Base-by-base conservation (phyloP, 1,140 invertebrate species). In the Drosophila tristis region DNA sequence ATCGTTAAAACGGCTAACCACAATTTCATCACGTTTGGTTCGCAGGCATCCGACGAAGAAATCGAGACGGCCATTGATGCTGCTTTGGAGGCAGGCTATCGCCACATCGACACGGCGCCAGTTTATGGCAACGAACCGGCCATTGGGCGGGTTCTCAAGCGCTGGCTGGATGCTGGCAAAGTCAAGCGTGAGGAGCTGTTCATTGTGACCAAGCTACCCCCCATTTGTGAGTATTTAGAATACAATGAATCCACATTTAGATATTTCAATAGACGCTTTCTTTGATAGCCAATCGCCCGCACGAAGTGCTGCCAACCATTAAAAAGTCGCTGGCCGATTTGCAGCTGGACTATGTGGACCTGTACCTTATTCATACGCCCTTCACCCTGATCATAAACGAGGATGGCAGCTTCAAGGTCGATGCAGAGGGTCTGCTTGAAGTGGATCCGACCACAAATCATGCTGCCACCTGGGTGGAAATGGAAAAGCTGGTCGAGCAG, bases 321-420 rank as follows among this genome's bases (percentile, higher is more conserved):
- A 94, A 95, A 42, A 92, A 95, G 55, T 97, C 97, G 0, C 91
- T 98, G 26, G 92, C 94, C 51, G 94, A 94, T 43, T 92, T 98
- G n/a, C 94, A 95, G 71, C 82, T 97, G 56, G 94, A 96, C 59
- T 98, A 98, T 85, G 91, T 98, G 3, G 97, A 98, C 86, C 93
- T 98, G 60, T 98, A 97, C 91, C 92, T 98, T 8, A 94, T 98
- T 56, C 97, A 98, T 73, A 94, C 95, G 26, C 97, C 97, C 0
- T 96, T 97, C 90, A 94, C 93, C 2, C 77, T 94, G 23, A 90
- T 80, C 62, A 78, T 93, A 71, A 68, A 92, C 44, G 81, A 94
- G 79, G 90, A 72, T 72, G 58, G 92, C 90, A 44, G 93, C 92
- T 85, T 92, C n/a, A 80, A 78, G 61, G 7, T 66, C 3, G 80